Base-by-base conservation (phyloP, 2,797 vertebrate genomes). In the Champsocephalus esox region DNA sequence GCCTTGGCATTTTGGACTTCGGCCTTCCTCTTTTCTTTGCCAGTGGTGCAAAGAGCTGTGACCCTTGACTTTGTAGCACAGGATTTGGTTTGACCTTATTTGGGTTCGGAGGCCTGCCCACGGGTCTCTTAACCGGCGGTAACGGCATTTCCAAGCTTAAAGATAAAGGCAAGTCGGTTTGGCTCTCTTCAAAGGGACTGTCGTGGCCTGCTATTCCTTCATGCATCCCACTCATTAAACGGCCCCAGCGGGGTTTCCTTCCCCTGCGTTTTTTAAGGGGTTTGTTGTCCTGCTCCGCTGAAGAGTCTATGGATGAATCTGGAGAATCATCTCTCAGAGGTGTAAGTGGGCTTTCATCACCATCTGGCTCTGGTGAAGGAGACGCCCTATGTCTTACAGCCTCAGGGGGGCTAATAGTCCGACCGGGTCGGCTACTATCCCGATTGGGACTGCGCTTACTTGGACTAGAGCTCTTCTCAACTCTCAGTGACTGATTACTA, bases 241-340 rank as follows among this genome's bases (percentile, higher is more conserved):
- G 97, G 61, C 96, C 96, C 97, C 97, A 99, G 4, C 96, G 95
- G 9, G 97, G 96, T 77, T 97, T 97, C 85, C 96, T 94, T 71
- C 97, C 97, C 91, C 98, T 96, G 41, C 97, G 96, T 81, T 98
- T 99, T 93, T 98, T 99, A 19, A 99, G 88, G 38, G 96, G 96
- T 87, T 97, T 99, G 28, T 94, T 95, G 77, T 98, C 95, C 84
- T 95, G 95, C 75, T 95, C 95, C 60, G 88, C 70, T 3, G 91
- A 90, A 11, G 95, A 96, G 61, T 92, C 93, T 34, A 93, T 59
- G 17, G 93, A 95, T 62, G 86, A 91, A 84, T 94, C 90, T 0
- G 89, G 89, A 56, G 92, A 93, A 69, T 94, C 93, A 62, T 95
- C 94, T 84, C 92, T 91, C 32, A 92, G 90, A 57, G 91, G 91